Percentiles rank a stretch among this genome's conserved stretches.
Evolutionary conservation across 2,797 vertebrate species (phyloP).

Genomic region (Diceros bicornis): DNA sequence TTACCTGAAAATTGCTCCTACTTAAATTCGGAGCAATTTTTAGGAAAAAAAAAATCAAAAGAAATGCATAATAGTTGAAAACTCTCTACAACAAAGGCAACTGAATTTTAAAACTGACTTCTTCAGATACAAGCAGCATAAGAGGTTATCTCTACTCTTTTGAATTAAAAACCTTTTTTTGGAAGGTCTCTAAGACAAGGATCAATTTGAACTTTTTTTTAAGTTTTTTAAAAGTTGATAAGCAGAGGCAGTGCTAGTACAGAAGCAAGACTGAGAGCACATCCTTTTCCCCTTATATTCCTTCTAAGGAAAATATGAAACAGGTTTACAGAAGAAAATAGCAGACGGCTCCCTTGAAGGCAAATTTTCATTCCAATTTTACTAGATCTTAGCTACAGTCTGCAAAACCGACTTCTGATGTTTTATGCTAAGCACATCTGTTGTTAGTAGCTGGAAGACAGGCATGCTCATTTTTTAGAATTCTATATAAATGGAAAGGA

Average conservation of each 20-base stretch:
- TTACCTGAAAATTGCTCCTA: not conserved
- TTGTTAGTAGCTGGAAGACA: conserved; percentile 74
- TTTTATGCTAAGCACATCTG: conserved; percentile 82
- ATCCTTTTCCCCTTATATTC: not conserved
- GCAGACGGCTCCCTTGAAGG: conserved; percentile 46
- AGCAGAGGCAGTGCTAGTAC: not conserved
- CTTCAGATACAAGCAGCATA: not conserved
- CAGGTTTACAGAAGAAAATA: conserved; percentile 67
- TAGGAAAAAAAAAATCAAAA: not conserved
- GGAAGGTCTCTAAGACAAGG: not conserved
- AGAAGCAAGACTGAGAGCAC: not conserved
- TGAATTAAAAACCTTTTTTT: not conserved
- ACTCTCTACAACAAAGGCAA: not conserved
- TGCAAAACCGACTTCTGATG: conserved; percentile 73
- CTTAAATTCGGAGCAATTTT: not conserved
- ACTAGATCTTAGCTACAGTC: conserved; percentile 62
- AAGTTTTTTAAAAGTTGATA: not conserved
- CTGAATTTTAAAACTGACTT: conserved; percentile 27
- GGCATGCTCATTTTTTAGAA: conserved; percentile 72
- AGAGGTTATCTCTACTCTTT: not conserved
- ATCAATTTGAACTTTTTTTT: not conserved
- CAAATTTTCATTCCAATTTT: conserved; percentile 65
- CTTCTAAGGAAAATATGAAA: conserved; percentile 61
- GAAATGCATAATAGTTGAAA: not conserved
- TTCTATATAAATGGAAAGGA: conserved; percentile 65